These are phyloP conservation scores for Cybosia mesomella DNA, from an alignment of 2,888 invertebrate species.

Conservation along the genomic window DNA sequence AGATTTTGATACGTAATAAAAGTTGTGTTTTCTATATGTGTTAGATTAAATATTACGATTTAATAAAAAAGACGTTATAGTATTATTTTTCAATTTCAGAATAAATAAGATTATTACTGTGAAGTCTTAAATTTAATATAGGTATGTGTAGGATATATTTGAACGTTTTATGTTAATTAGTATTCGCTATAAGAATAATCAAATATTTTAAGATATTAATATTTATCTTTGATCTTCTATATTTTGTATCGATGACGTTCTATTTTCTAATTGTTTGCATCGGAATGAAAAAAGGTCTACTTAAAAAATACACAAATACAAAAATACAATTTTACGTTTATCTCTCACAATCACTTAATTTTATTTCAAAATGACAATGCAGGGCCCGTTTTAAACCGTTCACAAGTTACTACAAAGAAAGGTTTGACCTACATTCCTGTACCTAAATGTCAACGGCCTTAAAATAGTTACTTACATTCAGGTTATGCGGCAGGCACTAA, in stretches of 20 bases:
- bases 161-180: neutral
- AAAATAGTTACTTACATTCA: conserved; percentile 69
- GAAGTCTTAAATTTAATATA: neutral
- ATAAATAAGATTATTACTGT: neutral
- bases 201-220: neutral
- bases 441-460: conserved; percentile 59
- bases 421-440: conserved; percentile 66
- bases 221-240: neutral
- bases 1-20: neutral
- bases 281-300: neutral
- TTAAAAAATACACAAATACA: too few species aligned
- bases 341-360: conserved; percentile 24
- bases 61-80: neutral
- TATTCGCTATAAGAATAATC: neutral
- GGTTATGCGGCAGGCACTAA: conserved; percentile 64
- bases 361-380: conserved; percentile 42
- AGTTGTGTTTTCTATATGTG: neutral
- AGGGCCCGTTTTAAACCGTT: conserved; percentile 52
- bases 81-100: neutral
- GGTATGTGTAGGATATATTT: neutral
- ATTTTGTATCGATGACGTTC: neutral
- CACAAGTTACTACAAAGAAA: conserved; percentile 55
- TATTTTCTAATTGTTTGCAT: neutral
- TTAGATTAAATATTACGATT: neutral
- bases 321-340: conserved; percentile 7